These are phyloP conservation scores for Microcebus griseorufus DNA, from an alignment of 2,113 vertebrate genomes.

Conservation along the genomic window DNA sequence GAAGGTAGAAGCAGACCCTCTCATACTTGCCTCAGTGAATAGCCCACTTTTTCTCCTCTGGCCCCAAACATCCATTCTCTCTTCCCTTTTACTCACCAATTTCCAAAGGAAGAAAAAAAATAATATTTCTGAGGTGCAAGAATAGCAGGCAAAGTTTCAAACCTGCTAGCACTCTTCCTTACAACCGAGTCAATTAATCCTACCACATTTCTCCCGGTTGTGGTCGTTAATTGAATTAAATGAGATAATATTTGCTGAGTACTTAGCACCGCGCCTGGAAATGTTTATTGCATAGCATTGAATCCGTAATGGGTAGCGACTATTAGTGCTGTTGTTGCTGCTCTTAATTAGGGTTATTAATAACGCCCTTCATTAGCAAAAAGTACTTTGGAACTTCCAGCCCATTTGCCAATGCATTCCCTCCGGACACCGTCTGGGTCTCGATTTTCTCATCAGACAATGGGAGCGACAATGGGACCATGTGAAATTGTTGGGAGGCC, in stretches of 20 bases:
- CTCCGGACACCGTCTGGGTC: not conserved
- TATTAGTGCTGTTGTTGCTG: not conserved
- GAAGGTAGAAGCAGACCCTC: not conserved
- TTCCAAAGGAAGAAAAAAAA: not conserved
- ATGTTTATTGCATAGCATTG: not conserved
- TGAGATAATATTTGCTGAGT: slow-evolving; percentile 45
- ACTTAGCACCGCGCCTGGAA: not conserved
- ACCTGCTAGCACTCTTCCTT: not conserved
- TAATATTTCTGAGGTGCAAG: not conserved
- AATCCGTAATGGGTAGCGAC: not conserved
- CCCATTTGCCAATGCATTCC: not conserved
- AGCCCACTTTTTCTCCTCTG: not conserved
- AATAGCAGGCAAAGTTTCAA: not conserved
- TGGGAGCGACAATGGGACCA: not conserved
- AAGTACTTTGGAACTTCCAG: not conserved
- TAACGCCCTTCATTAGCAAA: not conserved
- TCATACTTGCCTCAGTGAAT: not conserved
- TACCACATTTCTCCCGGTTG: not conserved
- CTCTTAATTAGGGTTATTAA: slow-evolving; percentile 41
- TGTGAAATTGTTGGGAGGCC: not conserved
- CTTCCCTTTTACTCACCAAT: not conserved
- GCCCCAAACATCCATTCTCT: not conserved
- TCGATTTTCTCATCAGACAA: not conserved
- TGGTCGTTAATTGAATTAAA: slow-evolving; percentile 52
- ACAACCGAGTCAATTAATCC: not conserved